Percentiles rank a stretch among this genome's conserved stretches.
Conservation (phyloP, 2,797 vertebrate species). For the Mus caroli region DNA sequence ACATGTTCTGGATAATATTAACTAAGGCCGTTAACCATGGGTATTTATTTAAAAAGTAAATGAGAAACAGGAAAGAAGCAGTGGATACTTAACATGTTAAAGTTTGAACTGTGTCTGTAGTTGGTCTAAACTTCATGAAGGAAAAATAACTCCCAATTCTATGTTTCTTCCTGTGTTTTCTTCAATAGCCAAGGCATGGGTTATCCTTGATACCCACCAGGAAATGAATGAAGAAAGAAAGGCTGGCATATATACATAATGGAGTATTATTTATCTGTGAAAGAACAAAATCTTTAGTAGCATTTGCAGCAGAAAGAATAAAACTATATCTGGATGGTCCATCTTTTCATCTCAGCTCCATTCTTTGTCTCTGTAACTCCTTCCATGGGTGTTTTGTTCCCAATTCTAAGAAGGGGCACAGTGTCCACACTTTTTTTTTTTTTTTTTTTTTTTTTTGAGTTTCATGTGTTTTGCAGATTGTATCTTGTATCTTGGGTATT, state of each 20-base stretch:
- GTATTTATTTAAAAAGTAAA: neutral
- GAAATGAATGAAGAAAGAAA: neutral
- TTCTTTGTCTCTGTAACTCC: too few relatives aligned
- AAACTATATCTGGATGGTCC: too few relatives aligned
- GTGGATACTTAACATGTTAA: neutral
- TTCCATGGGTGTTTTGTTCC: too few relatives aligned
- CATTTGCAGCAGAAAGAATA: neutral
- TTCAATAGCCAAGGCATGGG: neutral
- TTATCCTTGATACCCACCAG: neutral
- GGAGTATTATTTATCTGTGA: neutral
- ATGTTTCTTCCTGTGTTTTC: neutral
- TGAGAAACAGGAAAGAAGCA: constrained; percentile 10
- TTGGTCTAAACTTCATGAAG: neutral
- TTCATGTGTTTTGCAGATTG: too few relatives aligned
- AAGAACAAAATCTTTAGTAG: neutral
- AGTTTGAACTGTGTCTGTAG: constrained; percentile 1
- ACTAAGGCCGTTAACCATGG: neutral
- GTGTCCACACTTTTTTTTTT: too few relatives aligned
- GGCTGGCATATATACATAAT: neutral
- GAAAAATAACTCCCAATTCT: neutral
- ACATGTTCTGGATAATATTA: constrained; percentile 12
- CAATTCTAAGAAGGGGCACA: too few relatives aligned
- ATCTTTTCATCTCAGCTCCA: too few relatives aligned
- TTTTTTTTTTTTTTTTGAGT: too few relatives aligned
- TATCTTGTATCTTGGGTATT: too few relatives aligned